Percentiles rank a stretch among this genome's conserved stretches.
Evolutionary conservation across 2,888 invertebrate genomes (phyloP).

Genomic region (Eupithecia subfuscata): DNA sequence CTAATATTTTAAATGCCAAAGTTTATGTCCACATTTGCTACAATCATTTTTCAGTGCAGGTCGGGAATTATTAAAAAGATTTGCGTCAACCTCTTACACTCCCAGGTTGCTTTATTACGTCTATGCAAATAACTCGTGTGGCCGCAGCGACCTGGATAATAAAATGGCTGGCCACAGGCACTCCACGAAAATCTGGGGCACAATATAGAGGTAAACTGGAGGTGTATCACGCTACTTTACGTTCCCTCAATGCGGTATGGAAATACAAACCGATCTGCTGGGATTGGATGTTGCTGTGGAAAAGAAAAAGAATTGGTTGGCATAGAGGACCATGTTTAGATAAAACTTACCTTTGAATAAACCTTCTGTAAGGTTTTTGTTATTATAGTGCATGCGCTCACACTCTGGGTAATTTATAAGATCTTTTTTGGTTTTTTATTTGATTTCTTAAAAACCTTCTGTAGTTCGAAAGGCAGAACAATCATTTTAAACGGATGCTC

Average conservation of each 20-base stretch:
- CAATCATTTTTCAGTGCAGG: neutral
- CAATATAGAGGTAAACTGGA: conserved; percentile 55
- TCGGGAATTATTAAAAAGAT: conserved; percentile 3
- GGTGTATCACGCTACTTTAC: conserved; percentile 45
- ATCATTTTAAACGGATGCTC: neutral
- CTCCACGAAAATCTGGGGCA: conserved; percentile 63
- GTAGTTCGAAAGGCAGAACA: neutral
- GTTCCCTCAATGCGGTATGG: conserved; percentile 50
- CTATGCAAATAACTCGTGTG: conserved; percentile 59
- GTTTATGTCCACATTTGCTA: too few relatives aligned
- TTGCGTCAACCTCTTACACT: conserved; percentile 1
- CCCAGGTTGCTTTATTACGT: conserved; percentile 37
- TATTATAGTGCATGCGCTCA: too few relatives aligned
- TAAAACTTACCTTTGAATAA: neutral
- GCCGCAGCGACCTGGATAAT: conserved; percentile 61
- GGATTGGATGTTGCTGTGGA: conserved; percentile 42
- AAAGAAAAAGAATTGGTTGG: conserved; percentile 29
- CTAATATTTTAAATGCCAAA: too few relatives aligned
- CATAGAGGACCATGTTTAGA: conserved; percentile 1
- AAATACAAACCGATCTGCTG: conserved; percentile 47
- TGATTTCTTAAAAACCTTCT: too few relatives aligned
- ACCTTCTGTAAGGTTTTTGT: too few relatives aligned
- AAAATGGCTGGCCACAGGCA: conserved; percentile 58
- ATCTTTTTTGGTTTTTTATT: too few relatives aligned
- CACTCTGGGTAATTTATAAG: too few relatives aligned